Base-by-base conservation (phyloP, 2,888 invertebrate genomes). In the Uloborus plumipes region DNA sequence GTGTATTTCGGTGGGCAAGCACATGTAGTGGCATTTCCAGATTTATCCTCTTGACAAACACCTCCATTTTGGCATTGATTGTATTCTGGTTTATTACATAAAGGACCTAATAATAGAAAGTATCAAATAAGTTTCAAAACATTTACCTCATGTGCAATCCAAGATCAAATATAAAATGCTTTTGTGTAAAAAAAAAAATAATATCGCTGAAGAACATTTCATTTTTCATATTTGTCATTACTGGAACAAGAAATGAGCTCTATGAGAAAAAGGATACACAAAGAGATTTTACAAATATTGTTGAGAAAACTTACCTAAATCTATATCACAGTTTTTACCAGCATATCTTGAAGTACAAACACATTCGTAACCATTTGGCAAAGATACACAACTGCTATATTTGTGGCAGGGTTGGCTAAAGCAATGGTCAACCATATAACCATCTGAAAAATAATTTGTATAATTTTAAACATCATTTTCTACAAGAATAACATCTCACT, bases 311-410 rank as follows among this genome's bases (percentile, higher is more conserved):
- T 75, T 78, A 85, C 85, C 85, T 59, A 72, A 66, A 70, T 85
- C 85, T 51, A 78, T 69, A 49, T 85, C 85, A 89, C 96, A 96
- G 88, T 92, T 92, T 31, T 91, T 91, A 22, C 96, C 96, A 89
- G 95, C 94, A 89, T 93, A 96, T 66, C 96, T 96, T 66, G 92
- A 91, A 75, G 91, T 91, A 89, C 95, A 96, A 87, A 94, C 93
- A 89, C 95, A 96, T 4, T 90, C 89, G 89, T 93, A 96, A 11
- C 91, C 91, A 75, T 78, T 64, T 18, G 78, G 50, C 16, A 66
- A 15, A 16, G 85, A 71, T 15, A 84, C 39, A 62, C 87, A 87
- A n/a, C 55, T 73, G 61, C 86, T 85, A 18, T 84, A 83, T 51
- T 77, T 81, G n/a, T 85, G 85, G 65, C 87, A 87, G 26, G 87